A percentile compares a stretch with the other conserved stretches of the same genome.
These are phyloP conservation scores for Pithys albifrons DNA, from an alignment of 2,113 vertebrate species.

Conservation along the genomic window DNA sequence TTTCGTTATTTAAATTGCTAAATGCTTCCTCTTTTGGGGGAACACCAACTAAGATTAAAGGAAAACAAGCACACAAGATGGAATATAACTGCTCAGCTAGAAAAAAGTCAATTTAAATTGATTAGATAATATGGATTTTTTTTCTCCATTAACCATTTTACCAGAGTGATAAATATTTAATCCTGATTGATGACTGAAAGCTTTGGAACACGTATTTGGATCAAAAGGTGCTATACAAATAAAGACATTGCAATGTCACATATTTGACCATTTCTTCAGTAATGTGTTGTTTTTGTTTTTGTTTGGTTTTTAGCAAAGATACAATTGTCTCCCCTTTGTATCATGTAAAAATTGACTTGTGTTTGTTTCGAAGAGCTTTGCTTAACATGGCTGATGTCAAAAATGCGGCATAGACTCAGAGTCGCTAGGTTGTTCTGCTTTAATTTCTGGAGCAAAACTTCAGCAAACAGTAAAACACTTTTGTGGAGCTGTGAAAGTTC, in stretches of 20 bases:
- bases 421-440: slow-evolving; percentile 71
- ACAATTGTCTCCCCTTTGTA: not conserved
- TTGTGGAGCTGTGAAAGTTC: slow-evolving; percentile 95
- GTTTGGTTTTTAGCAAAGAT: not conserved
- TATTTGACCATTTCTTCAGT: slow-evolving; percentile 10
- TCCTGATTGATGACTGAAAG: slow-evolving; percentile 33
- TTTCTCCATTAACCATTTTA: not conserved
- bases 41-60: not conserved
- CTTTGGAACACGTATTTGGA: not conserved
- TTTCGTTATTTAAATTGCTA: not conserved
- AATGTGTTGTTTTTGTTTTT: not conserved
- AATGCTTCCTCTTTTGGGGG: not conserved
- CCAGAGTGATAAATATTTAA: slow-evolving; percentile 4
- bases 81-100: not conserved
- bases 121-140: slow-evolving; percentile 21
- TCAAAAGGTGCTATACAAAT: slow-evolving; percentile 25
- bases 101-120: not conserved
- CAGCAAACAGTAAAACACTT: slow-evolving; percentile 93
- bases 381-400: slow-evolving; percentile 21
- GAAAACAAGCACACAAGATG: not conserved
- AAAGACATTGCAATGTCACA: slow-evolving; percentile 11
- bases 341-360: slow-evolving; percentile 25
- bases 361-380: slow-evolving; percentile 47
- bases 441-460: slow-evolving; percentile 93
- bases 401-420: slow-evolving; percentile 41